A percentile compares a stretch with the other conserved stretches of the same genome.
These are phyloP conservation scores for Heliconius nattereri DNA, from an alignment of 1,140 invertebrate genomes.

Conservation along the genomic window DNA sequence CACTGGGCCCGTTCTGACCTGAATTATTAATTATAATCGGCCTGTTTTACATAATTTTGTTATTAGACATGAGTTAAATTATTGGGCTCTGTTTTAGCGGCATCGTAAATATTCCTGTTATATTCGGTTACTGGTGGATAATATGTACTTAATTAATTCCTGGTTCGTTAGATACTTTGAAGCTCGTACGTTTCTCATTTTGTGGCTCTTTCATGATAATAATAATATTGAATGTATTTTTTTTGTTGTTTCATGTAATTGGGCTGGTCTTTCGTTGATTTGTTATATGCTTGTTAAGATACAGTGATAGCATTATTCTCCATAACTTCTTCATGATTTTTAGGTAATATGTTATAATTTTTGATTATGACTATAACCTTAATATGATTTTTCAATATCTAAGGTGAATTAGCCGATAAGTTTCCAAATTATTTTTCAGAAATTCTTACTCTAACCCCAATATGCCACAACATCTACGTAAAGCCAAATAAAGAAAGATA, in stretches of 20 bases:
- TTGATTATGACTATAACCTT: too few relatives aligned
- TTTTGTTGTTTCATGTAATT: not conserved
- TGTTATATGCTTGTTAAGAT: not conserved
- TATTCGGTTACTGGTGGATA: constrained; percentile 50
- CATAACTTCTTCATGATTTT: too few relatives aligned
- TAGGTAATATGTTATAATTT: too few relatives aligned
- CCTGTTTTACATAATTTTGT: constrained; percentile 77
- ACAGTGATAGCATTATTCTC: not conserved
- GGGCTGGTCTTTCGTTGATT: not conserved
- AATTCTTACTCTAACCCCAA: too few relatives aligned
- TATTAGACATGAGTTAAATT: constrained; percentile 75
- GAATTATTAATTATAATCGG: constrained; percentile 77
- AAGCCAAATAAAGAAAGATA: too few relatives aligned
- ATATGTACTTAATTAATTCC: constrained; percentile 77
- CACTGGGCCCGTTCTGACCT: constrained; percentile 52
- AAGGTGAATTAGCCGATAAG: too few relatives aligned
- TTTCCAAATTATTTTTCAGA: too few relatives aligned
- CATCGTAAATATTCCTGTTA: constrained; percentile 70
- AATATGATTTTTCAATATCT: too few relatives aligned
- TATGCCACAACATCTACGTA: too few relatives aligned
- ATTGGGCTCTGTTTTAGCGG: constrained; percentile 73
- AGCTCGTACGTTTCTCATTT: constrained; percentile 26
- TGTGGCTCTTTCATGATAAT: constrained; percentile 27
- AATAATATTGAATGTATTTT: not conserved
- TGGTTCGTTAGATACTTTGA: constrained; percentile 52